Base-by-base conservation (phyloP, 2,888 invertebrate species). In the Drosophila anceps region DNA sequence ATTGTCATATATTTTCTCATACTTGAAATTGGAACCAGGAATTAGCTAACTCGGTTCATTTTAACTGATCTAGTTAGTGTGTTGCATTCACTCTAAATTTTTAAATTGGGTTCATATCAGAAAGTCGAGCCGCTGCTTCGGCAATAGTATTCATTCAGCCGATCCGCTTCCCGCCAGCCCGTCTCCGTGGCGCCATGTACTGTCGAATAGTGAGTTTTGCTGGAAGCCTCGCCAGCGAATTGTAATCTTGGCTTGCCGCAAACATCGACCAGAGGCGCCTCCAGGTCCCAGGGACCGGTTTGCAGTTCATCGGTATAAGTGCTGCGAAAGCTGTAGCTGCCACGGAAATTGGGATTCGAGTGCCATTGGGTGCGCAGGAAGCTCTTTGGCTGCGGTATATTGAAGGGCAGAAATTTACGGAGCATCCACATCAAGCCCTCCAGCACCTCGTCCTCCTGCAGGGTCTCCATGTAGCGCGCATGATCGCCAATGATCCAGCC, bases 101-200 rank as follows among this genome's bases (percentile, higher is more conserved):
- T 10, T 10, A 12, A 4, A 31, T 53, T 1, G 29, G 15, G n/a
- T 1, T 4, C 15, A 35, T 24, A 44, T 48, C 5, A 55, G 37
- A 31, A 13, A 5, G 27, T n/a, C 48, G 33, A 13, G 39, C 37
- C 24, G 1, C 37, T 39, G 1, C 43, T 24, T 29, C 33, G 48
- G 15, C 71, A 69, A 41, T 93, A 92, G 59, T 85, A 88, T 3
- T 91, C 87, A 44, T 94, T 93, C 27, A 96, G 90, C 70, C 96
- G 93, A 46, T 95, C 93, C 0, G 96, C 96, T 88, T 96, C 96
- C 20, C 96, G 94, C 90, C 95, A 95, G 0, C 96, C 96, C 10
- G 95, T 94, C 84, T 96, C 96, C 0, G 96, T 92, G 0, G 96
- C 96, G 0, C 96, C 96, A 82, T 96, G 96, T 0, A 95, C 96